Evolutionary conservation across 2,797 vertebrate species (phyloP).

Genomic region (Rhinichthys osculus): DNA sequence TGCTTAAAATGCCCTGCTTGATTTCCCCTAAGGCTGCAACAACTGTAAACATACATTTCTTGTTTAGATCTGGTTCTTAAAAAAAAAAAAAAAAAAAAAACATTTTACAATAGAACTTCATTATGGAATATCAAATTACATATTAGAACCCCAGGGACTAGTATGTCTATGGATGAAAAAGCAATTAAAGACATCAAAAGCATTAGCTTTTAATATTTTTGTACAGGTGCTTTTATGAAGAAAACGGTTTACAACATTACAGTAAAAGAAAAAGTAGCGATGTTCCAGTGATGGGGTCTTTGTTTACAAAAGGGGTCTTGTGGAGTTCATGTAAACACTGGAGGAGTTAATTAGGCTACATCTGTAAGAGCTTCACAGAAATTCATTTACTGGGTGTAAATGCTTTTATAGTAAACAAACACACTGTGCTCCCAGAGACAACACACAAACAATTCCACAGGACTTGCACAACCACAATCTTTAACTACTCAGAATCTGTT

Average conservation of each 20-base stretch:
- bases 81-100: not conserved
- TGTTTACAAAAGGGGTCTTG: conserved; percentile 1
- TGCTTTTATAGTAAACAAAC: conserved; percentile 34
- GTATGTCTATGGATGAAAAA: not conserved
- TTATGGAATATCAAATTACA: not conserved
- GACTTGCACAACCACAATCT: not conserved
- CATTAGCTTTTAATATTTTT: not conserved
- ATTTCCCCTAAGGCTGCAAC: not conserved
- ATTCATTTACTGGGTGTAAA: conserved; percentile 36
- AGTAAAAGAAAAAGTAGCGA: not conserved
- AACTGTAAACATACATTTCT: not conserved
- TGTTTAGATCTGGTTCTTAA: not conserved
- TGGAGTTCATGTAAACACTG: conserved; percentile 33
- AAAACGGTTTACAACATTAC: not conserved
- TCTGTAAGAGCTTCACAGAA: conserved; percentile 15
- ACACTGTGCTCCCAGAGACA: not conserved
- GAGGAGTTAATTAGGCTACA: conserved; percentile 21
- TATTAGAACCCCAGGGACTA: not conserved
- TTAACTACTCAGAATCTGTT: not conserved
- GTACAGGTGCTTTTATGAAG: not conserved
- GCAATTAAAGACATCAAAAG: not conserved
- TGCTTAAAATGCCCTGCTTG: not conserved
- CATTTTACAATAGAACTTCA: not conserved
- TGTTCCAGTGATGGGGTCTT: not conserved
- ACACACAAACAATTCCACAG: not conserved